Base-by-base conservation (phyloP, 1,140 invertebrate species). In the Lerema accius region DNA sequence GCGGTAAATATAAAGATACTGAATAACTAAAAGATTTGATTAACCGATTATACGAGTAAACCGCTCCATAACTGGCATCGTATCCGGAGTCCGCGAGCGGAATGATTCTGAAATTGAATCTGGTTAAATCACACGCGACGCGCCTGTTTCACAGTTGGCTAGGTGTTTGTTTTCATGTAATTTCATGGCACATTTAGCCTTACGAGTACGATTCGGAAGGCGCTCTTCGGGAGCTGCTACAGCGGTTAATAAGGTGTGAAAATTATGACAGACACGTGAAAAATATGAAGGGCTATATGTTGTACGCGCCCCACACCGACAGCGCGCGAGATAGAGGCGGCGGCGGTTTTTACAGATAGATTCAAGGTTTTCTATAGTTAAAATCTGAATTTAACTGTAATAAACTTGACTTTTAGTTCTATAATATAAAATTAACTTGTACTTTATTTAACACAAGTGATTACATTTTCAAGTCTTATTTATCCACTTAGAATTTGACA, bases 111-210 rank as follows among this genome's bases (percentile, higher is more conserved):
- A 46, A 23, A 48, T 48, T 48, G 16, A 48, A 48, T 48, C n/a
- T 28, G 7, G 11, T 48, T 28, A 26, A 17, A 16, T 48, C 23
- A 28, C 45, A 48, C 19, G 23, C 17, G 19, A 3, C 19, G 19
- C 19, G 2, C 2, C 5, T 14, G 23, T 15, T 48, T 48, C 45
- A 48, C 45, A 48, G 45, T 48, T 48, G 19, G 43, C 6, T n/a
- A 14, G 46, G 5, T 50, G 46, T 50, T 50, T 50, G 46, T 50
- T 50, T 32, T 50, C 46, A n/a, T 50, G 26, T 50, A 35, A 50
- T 50, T 50, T 50, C 28, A 50, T 26, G 46, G 26, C 15, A 50
- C 23, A 35, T 50, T 50, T 50, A 35, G 28, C 46, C 45, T 48
- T 28, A 13, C 28, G 46, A 32, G 28, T 50, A 32, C 26, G 28